Conservation (phyloP, 2,113 vertebrate species). For the Bettongia penicillata region DNA sequence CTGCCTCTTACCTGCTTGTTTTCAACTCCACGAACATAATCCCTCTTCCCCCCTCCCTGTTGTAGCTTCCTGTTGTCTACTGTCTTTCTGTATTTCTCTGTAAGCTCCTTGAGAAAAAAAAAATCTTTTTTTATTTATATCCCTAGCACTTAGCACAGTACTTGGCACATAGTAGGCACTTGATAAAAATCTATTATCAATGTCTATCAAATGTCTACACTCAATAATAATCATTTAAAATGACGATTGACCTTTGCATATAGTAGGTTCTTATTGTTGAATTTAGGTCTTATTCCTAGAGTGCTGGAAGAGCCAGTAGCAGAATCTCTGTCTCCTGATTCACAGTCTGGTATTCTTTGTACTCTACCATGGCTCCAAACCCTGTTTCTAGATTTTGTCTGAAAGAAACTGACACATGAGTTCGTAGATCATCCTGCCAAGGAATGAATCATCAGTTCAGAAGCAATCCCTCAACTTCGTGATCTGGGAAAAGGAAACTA, state of each 20-base stretch:
- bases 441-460: neutral
- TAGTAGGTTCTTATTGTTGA: neutral
- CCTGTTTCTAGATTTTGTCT: neutral
- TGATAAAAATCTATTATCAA: neutral
- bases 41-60: neutral
- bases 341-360: neutral
- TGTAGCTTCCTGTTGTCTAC: neutral
- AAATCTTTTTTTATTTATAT: neutral
- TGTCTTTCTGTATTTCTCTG: neutral
- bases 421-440: neutral
- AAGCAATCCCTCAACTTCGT: neutral
- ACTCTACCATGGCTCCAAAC: constrained; percentile 6
- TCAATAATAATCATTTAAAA: too few relatives aligned
- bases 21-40: neutral
- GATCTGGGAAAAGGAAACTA: constrained; percentile 27
- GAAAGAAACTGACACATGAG: neutral
- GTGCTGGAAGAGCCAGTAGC: neutral
- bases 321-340: neutral
- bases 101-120: neutral
- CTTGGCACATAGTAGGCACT: neutral
- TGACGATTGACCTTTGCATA: neutral
- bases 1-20: neutral
- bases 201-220: too few relatives aligned
- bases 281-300: neutral
- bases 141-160: neutral